Evolutionary conservation across 1,140 invertebrate species (phyloP), one percentile per base, ranked within the genome.

Genomic region (Nasonia vitripennis): DNA sequence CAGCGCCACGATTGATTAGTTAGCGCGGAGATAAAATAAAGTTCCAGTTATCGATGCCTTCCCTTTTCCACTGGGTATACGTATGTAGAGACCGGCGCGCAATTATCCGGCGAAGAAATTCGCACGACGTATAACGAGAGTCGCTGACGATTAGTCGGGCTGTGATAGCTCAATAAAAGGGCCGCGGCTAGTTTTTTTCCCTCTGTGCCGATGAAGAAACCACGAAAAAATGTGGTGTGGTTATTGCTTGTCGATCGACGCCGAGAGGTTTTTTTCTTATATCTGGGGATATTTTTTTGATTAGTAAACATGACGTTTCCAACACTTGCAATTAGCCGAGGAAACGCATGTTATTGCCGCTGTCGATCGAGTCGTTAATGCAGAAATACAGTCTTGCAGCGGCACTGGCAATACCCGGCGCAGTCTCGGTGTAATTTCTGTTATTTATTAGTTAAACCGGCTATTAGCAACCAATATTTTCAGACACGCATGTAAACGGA

Each of bases 111-210:
- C 31, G 48, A 75, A 77, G 67, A 51, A 71, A 34, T 84, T 84
- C 77, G 68, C 77, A 71, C 75, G 41, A 41, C 31, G 55, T 20
- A 70, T 83, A 83, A 78, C 83, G 83, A 78, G 77, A 70, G 20
- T 10, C 34, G 67, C 34, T 31, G 77, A 83, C 41, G 9, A 23
- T 17, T 51, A 20, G 62, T 45, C 14, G n/a, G 62, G 9, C 34
- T 48, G 41, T 85, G 78, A 85, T 80, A 79, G 68, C 70, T 85
- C 78, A 85, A 85, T 85, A 79, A 67, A 85, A 79, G 78, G 48
- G 78, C 67, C 62, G 6, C 27, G 51, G 48, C 41, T 11, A 2
- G n/a, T 27, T 82, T 77, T 48, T 70, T 48, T 2, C 0, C 0
- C 17, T 27, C 23, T 23, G 10, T 37, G 81, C 1, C 14, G 48